Evolutionary conservation across 2,888 invertebrate genomes (phyloP), one percentile per base, ranked within the genome.

Genomic region (Ormyrus thymus): DNA sequence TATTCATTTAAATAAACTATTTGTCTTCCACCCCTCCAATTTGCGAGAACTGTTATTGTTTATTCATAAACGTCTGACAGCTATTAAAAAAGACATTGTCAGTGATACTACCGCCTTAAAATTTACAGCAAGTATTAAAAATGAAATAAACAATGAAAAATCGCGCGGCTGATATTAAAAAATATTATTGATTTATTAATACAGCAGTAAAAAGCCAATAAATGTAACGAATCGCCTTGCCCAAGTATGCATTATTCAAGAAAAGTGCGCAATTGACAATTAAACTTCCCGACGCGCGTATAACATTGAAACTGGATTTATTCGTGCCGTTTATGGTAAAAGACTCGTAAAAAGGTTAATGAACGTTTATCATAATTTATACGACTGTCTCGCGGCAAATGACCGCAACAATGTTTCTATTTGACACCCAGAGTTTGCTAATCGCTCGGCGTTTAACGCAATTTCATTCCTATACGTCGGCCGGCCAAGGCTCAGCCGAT

Each of bases 361-460:
- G 46, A 68, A 69, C 55, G 46, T 51, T 69, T 69, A 76, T 9
- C 62, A 62, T 55, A 69, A 69, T 55, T 76, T 76, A 55, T 55
- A 48, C 56, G 1, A 7, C n/a, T 11, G 43, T 61, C 51, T 61
- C 43, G 61, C 43, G 29, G 61, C 50, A 29, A 62, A 45, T 46
- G 3, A 9, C 6, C 29, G 61, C 29, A 50, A 69, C 62, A 62
- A n/a, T 69, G 62, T 69, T 53, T 61, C 10, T 3, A 1, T 10
- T n/a, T 50, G 7, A 43, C 11, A 15, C 13, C n/a, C 29, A 29
- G 29, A n/a, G 7, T 15, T 69, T 68, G 7, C 50, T 48, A 58
- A 56, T 15, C 46, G 15, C n/a, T 15, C 48, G 11, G 29, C 29
- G 29, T 29, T 29, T 29, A 29, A 15, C n/a, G 7, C 48, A 55